Percentiles rank a stretch among this genome's conserved stretches.
phyloP scores from a whole-genome alignment of 2,888 invertebrate genomes.

The Coenonympha arcania region DNA sequence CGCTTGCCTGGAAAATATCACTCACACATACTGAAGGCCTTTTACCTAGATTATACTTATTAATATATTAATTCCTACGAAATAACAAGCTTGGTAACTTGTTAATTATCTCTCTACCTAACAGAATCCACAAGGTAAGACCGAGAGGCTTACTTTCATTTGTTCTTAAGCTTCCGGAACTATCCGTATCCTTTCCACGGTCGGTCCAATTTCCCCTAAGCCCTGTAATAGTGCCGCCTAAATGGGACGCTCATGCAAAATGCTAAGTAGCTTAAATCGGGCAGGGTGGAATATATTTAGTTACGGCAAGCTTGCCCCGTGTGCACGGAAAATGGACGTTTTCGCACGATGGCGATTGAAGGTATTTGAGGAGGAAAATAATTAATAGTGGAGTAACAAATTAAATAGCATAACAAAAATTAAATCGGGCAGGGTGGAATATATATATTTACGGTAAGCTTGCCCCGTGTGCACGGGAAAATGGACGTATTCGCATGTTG shows the following conservation, averaged over 20 bases:
- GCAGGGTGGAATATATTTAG: constrained; percentile 12
- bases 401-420: too few species aligned
- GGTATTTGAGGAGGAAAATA: too few species aligned
- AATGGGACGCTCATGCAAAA: constrained; percentile 23
- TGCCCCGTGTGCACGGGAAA: background rate
- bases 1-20: too few species aligned
- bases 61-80: too few species aligned
- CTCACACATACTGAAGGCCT: too few species aligned
- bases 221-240: constrained; percentile 17
- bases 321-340: background rate
- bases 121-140: constrained; percentile 3
- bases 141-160: constrained; percentile 12
- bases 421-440: too few species aligned
- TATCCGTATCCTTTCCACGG: constrained; percentile 12
- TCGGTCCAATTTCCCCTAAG: constrained; percentile 21
- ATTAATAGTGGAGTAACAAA: too few species aligned
- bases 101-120: background rate
- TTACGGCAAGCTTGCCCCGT: constrained; percentile 3
- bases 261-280: constrained; percentile 17
- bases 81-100: constrained; percentile 1
- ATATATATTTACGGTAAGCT: too few species aligned
- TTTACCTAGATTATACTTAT: too few species aligned
- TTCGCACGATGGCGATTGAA: background rate
- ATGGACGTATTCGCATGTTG: background rate
- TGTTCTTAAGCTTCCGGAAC: constrained; percentile 10